Evolutionary conservation across 2,797 vertebrate species (phyloP), one percentile per base, ranked within the genome.

Genomic region (Falco peregrinus): DNA sequence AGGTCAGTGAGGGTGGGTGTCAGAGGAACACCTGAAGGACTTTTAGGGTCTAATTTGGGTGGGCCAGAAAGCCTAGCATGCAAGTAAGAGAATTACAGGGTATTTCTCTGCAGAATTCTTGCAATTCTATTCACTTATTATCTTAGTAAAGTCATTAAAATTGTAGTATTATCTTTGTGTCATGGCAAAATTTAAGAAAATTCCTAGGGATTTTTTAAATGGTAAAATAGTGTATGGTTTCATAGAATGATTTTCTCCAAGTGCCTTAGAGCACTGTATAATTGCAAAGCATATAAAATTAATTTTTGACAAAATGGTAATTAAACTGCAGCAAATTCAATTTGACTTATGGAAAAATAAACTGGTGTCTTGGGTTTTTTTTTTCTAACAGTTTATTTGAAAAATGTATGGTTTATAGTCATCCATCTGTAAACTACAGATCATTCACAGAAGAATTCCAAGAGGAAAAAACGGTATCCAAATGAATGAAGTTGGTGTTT

Each of bases 221-320:
- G 13, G 20, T 69, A 53, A 92, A 93, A 50, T n/a, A 78, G 28
- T 26, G 6, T 61, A 21, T 64, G 56, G 29, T 53, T 87, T 80
- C 16, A 60, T 19, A 35, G 6, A 77, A 13, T 59, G 14, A 75
- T 89, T 94, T 79, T 70, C 75, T 93, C 26, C 11, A 70, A 50
- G 68, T 93, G 57, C 37, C 65, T 95, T 78, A 48, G 26, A 95
- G 22, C 35, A 69, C 16, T 76, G 22, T 61, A 63, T 41, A 84
- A 78, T 80, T 4, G 1, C 24, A 78, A 88, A 88, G 16, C 14
- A 68, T 64, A 47, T 78, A 78, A 57, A 94, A 88, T 47, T 64
- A 81, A 75, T 88, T 81, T 91, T 78, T n/a, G 50, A 75, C 53
- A 91, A 89, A 94, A 91, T 65, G 26, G 37, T 88, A 88, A 93